Percentiles rank a stretch among this genome's conserved stretches.
These are phyloP conservation scores for Polypterus senegalus DNA, from an alignment of 2,113 vertebrate genomes.

Conservation along the genomic window DNA sequence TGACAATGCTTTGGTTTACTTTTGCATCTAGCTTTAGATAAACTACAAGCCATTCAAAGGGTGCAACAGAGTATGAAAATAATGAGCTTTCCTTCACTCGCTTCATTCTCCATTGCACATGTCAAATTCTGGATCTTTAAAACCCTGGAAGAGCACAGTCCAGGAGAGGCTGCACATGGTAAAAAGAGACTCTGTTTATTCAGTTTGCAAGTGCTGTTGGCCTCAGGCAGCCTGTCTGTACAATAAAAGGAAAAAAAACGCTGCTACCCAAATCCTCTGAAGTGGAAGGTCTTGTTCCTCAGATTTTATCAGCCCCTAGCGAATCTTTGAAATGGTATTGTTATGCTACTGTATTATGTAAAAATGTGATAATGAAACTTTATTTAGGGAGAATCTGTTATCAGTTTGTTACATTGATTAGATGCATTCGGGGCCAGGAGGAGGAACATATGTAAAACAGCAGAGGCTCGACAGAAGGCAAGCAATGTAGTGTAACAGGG, in stretches of 20 bases:
- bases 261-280: background rate
- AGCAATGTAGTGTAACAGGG: too few relatives aligned
- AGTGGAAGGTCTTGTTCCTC: background rate
- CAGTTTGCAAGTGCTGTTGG: background rate
- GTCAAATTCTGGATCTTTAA: constrained; percentile 31
- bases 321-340: background rate
- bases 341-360: background rate
- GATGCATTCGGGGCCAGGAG: too few relatives aligned
- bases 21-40: constrained; percentile 18
- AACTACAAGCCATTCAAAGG: constrained; percentile 32
- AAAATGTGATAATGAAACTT: background rate
- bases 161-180: background rate
- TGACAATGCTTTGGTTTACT: constrained; percentile 13
- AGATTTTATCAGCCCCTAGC: background rate
- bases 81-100: constrained; percentile 36
- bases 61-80: constrained; percentile 52
- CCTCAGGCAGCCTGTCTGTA: background rate
- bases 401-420: too few relatives aligned
- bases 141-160: constrained; percentile 22
- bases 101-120: constrained; percentile 34
- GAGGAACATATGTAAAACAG: too few relatives aligned
- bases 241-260: background rate
- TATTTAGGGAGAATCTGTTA: background rate
- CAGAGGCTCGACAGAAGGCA: too few relatives aligned
- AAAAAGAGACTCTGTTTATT: constrained; percentile 17